These are phyloP conservation scores for Lumbricus terrestris DNA, from an alignment of 2,888 invertebrate species.

Conservation along the genomic window DNA sequence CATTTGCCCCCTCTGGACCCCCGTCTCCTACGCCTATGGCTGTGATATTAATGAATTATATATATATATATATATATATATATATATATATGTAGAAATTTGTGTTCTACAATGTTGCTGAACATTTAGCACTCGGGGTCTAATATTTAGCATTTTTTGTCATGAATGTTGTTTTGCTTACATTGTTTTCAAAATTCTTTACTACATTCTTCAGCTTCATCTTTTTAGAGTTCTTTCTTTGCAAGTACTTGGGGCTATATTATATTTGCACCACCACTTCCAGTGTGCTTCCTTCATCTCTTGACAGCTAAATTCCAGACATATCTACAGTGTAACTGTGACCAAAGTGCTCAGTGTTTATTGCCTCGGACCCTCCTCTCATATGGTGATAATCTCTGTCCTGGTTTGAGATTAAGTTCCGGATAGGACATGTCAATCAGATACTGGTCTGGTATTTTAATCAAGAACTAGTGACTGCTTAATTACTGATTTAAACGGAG, in stretches of 20 bases:
- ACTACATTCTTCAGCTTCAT: background rate
- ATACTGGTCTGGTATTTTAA: background rate
- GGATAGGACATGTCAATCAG: background rate
- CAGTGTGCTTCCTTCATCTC: background rate
- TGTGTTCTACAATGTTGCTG: background rate
- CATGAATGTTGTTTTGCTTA: background rate
- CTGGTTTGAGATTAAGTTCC: background rate
- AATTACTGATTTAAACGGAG: background rate
- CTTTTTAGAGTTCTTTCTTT: background rate
- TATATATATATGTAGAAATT: too few relatives aligned
- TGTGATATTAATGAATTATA: too few relatives aligned
- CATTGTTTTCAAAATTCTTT: background rate
- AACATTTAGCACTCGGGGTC: background rate
- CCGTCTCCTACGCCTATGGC: too few relatives aligned
- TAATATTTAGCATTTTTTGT: background rate
- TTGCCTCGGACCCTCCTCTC: background rate
- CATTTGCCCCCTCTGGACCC: too few relatives aligned
- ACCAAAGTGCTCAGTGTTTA: too few relatives aligned
- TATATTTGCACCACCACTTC: background rate
- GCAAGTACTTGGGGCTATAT: background rate
- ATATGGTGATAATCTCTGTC: background rate
- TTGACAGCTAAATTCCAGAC: background rate
- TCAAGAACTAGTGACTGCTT: background rate
- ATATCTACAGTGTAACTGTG: background rate
- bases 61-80: too few relatives aligned